These are phyloP conservation scores for Probosciger aterrimus DNA, from an alignment of 2,113 vertebrate species.

Conservation along the genomic window DNA sequence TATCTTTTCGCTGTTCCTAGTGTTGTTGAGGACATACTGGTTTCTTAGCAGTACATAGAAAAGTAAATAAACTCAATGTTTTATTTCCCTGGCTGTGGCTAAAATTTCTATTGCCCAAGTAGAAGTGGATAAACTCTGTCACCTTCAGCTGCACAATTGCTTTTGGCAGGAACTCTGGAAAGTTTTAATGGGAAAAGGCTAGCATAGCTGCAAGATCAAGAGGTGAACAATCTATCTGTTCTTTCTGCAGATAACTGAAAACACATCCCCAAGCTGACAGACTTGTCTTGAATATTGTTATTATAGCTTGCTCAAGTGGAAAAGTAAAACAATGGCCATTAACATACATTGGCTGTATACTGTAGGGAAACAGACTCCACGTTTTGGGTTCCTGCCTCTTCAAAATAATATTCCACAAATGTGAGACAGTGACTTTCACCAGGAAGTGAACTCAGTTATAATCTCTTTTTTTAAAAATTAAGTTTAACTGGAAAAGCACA, in stretches of 20 bases:
- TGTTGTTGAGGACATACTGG: not conserved
- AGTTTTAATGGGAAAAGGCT: not conserved
- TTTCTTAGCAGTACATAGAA: not conserved
- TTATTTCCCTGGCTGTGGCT: not conserved
- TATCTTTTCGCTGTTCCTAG: not conserved
- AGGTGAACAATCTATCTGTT: not conserved
- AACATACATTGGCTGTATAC: not conserved
- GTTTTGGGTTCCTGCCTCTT: not conserved
- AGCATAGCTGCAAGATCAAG: not conserved
- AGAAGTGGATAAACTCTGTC: not conserved
- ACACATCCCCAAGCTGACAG: not conserved
- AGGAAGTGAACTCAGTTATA: not conserved
- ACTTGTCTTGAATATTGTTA: not conserved
- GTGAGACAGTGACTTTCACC: not conserved
- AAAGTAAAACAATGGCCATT: not conserved
- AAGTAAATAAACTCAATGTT: not conserved
- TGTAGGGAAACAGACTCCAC: not conserved
- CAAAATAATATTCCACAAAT: not conserved
- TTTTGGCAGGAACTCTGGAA: constrained; percentile 13
- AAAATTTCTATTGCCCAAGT: not conserved
- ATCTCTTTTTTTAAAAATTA: not conserved
- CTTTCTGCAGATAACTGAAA: not conserved
- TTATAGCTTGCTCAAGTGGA: not conserved
- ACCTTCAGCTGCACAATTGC: not conserved
- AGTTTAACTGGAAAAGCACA: not conserved